Conservation (phyloP, 1,140 invertebrate genomes). For the Reticulitermes speratus region DNA sequence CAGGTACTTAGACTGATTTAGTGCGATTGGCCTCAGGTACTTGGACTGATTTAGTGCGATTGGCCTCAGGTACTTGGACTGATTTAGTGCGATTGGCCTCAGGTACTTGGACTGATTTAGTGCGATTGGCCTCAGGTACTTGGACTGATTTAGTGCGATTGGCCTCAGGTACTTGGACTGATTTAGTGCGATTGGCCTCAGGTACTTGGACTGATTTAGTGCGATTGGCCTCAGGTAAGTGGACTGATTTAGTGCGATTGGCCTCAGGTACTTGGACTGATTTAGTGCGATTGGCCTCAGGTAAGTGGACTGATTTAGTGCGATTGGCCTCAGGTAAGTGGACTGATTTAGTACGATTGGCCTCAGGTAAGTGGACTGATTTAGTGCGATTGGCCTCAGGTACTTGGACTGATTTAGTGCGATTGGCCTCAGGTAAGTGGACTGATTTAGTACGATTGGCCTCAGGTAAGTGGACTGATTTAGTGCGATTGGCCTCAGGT, state of each 20-base stretch:
- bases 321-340: constrained; percentile 85
- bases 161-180: constrained; percentile 72
- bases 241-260: constrained; percentile 62
- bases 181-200: constrained; percentile 90
- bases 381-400: constrained; percentile 93
- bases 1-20: constrained; percentile 58
- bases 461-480: constrained; percentile 61
- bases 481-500: constrained; percentile 95
- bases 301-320: constrained; percentile 47
- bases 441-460: constrained; percentile 72
- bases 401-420: constrained; percentile 42
- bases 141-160: constrained; percentile 56
- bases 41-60: constrained; percentile 47
- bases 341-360: constrained; percentile 67
- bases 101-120: constrained; percentile 54
- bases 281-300: constrained; percentile 91
- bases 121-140: constrained; percentile 89
- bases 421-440: constrained; percentile 83
- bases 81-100: constrained; percentile 85
- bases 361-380: constrained; percentile 65
- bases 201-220: constrained; percentile 49
- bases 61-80: constrained; percentile 78
- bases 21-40: constrained; percentile 91
- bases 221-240: constrained; percentile 87
- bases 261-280: constrained; percentile 68